These are phyloP conservation scores for Brachionus sp. DNA, from an alignment of 1,140 invertebrate genomes.

Conservation along the genomic window DNA sequence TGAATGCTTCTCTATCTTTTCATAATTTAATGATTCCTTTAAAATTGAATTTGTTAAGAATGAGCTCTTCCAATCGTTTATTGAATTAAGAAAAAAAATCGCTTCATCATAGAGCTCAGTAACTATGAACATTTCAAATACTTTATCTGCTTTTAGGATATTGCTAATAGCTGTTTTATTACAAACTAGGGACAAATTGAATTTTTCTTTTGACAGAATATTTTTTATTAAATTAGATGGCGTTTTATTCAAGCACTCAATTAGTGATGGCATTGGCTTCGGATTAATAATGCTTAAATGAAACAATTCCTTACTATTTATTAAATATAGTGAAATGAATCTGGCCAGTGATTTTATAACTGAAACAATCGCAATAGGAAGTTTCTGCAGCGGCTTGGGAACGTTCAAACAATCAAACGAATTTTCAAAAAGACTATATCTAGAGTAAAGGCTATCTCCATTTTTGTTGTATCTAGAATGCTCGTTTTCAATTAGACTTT, in stretches of 20 bases:
- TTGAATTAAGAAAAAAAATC: slow-evolving; percentile 54
- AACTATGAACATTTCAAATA: slow-evolving; percentile 55
- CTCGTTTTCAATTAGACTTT: slow-evolving; percentile 49
- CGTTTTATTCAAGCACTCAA: slow-evolving; percentile 19
- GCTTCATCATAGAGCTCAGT: slow-evolving; percentile 55
- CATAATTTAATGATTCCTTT: background rate
- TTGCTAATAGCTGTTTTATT: slow-evolving; percentile 49
- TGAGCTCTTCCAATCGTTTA: slow-evolving; percentile 59
- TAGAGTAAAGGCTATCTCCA: background rate
- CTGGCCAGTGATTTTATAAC: slow-evolving; percentile 53
- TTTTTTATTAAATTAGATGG: background rate
- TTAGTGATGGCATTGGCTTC: slow-evolving; percentile 49
- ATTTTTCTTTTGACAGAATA: background rate
- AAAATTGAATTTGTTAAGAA: slow-evolving; percentile 47
- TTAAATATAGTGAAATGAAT: slow-evolving; percentile 56
- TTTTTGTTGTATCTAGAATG: background rate
- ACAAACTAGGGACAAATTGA: slow-evolving; percentile 51
- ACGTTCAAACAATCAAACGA: background rate
- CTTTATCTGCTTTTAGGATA: slow-evolving; percentile 53
- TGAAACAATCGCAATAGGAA: slow-evolving; percentile 43
- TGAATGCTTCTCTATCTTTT: background rate
- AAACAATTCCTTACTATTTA: slow-evolving; percentile 50
- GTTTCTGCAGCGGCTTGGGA: background rate
- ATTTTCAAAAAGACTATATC: background rate
- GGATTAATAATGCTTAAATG: slow-evolving; percentile 54